Percentiles rank a stretch among this genome's conserved stretches.
Evolutionary conservation across 2,797 vertebrate genomes (phyloP).

Genomic region (Australoheros facetus): DNA sequence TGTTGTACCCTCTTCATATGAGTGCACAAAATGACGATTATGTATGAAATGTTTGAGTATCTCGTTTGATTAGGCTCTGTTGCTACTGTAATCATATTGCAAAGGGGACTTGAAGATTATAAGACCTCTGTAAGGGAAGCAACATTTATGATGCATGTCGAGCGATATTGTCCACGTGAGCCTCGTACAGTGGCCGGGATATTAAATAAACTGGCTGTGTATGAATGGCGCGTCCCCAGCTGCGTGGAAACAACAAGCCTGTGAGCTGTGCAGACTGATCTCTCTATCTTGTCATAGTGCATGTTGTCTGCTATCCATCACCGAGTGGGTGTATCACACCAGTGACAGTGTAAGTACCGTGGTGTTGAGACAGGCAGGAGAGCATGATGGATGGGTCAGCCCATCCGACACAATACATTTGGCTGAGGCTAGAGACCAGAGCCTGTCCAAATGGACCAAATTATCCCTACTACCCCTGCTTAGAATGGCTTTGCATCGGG

Average conservation of each 20-base stretch:
- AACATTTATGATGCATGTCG: constrained; percentile 53
- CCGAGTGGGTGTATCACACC: constrained; percentile 62
- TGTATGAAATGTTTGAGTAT: constrained; percentile 25
- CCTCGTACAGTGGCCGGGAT: constrained; percentile 39
- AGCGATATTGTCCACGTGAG: constrained; percentile 56
- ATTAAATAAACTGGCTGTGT: constrained; percentile 60
- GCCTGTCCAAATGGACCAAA: constrained; percentile 73
- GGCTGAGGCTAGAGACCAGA: constrained; percentile 61
- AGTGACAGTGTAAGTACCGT: constrained; percentile 70
- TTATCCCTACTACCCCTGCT: constrained; percentile 61
- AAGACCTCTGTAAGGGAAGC: constrained; percentile 34
- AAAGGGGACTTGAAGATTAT: constrained; percentile 61
- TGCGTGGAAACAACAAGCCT: constrained; percentile 49
- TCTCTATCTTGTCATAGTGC: constrained; percentile 73
- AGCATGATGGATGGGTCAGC: constrained; percentile 72
- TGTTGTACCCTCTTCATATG: constrained; percentile 28
- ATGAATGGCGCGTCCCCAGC: constrained; percentile 58
- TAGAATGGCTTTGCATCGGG: constrained; percentile 74
- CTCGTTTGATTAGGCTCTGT: constrained; percentile 50
- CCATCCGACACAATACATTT: constrained; percentile 55
- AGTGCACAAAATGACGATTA: constrained; percentile 13
- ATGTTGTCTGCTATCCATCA: constrained; percentile 75
- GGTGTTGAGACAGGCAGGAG: constrained; percentile 64
- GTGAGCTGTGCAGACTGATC: constrained; percentile 63
- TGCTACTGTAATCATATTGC: constrained; percentile 40